Base-by-base conservation (phyloP, 1,140 invertebrate species). In the Aphidius gifuensis region DNA sequence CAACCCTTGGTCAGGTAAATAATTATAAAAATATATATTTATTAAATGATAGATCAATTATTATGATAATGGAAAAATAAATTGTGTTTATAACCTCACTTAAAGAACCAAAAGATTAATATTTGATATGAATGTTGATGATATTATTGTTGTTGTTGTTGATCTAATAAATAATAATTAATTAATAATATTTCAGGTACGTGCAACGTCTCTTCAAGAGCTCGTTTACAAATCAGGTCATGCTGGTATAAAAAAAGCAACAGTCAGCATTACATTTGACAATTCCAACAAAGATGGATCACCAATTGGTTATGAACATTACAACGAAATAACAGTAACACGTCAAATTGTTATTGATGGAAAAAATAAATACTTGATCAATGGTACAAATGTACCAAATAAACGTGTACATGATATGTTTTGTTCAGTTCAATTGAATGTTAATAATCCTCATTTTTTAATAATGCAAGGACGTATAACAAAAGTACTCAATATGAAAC, bases 381-480 rank as follows among this genome's bases (percentile, higher is more conserved):
- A 99, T 83, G 96, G 97, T 6, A 88, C 88, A 46, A 90, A 89
- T 77, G 94, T 96, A 0, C 85, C 90, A 67, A 95, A 96, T 75
- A 94, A 92, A 71, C 83, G 91, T 69, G 92, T 99, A 0, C 87
- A 90, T 59, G 97, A 99, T 81, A 82, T 99, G 67, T 99, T 99
- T 77, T 92, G 93, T 69, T 97, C 96, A 0, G 90, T 99, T 6
- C 95, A 98, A 73, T 81, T 99, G 3, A 99, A 99, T 80, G 94
- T 99, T 0, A 99, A 99, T 79, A 99, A 99, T 84, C 97, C 97
- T 5, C 97, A 99, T 79, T 99, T 99, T 78, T 86, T 99, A 5
- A 99, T 99, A 69, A 99, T 99, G 97, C 98, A 99, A 85, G 98
- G 98, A 7, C 87, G 96, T 71, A 98, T 99, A 58, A 99, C 97